A percentile compares a stretch with the other conserved stretches of the same genome.
Conservation (phyloP, 2,797 vertebrate genomes). For the Peromyscus attwateri region DNA sequence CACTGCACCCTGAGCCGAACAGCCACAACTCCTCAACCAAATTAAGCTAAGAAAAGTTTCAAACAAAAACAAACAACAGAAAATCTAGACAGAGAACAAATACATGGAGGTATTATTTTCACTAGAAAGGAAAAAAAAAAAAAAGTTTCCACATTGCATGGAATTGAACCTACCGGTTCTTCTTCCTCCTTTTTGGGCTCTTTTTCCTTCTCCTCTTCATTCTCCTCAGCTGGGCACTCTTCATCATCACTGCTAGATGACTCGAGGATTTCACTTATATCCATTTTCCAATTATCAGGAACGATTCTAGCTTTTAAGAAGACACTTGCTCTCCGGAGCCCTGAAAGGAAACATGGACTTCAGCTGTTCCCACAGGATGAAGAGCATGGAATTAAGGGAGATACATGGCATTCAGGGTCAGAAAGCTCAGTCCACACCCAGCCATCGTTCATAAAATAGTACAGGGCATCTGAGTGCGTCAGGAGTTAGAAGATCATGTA, state of each 20-base stretch:
- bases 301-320: slow-evolving; percentile 91
- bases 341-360: slow-evolving; percentile 86
- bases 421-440: slow-evolving; percentile 51
- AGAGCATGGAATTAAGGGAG: neutral
- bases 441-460: slow-evolving; percentile 14
- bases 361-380: slow-evolving; percentile 36
- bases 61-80: slow-evolving; percentile 24
- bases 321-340: slow-evolving; percentile 90
- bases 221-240: slow-evolving; percentile 88
- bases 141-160: neutral
- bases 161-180: slow-evolving; percentile 84
- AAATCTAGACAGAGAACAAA: slow-evolving; percentile 5
- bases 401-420: neutral
- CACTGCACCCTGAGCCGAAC: neutral
- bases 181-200: slow-evolving; percentile 91
- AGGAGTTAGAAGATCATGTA: neutral
- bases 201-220: slow-evolving; percentile 90
- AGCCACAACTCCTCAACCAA: neutral
- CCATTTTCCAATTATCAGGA: slow-evolving; percentile 97
- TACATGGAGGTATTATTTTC: neutral
- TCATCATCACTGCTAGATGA: slow-evolving; percentile 98
- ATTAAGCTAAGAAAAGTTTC: neutral
- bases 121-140: neutral
- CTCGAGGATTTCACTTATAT: slow-evolving; percentile 98
- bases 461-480: neutral